These are phyloP conservation scores for Pachliopta kotzebuea DNA, from an alignment of 2,888 invertebrate species.

Conservation along the genomic window DNA sequence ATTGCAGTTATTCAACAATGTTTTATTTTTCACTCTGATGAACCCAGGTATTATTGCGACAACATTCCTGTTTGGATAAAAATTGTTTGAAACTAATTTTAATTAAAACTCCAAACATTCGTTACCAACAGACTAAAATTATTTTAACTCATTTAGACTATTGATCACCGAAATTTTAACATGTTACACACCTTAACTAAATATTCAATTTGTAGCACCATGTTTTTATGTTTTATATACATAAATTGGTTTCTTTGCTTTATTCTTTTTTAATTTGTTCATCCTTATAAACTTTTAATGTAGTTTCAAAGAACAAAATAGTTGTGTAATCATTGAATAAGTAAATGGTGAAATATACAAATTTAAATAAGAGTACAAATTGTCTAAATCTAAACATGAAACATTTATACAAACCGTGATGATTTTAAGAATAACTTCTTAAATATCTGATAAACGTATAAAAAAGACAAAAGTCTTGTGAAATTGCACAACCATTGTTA, in stretches of 20 bases:
- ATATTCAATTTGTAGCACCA: slow-evolving; percentile 13
- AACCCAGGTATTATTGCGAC: not conserved
- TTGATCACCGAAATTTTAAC: not conserved
- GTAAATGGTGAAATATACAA: too few species aligned
- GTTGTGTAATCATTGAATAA: too few species aligned
- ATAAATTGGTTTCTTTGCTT: not conserved
- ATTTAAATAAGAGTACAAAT: not conserved
- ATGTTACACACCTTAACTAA: not conserved
- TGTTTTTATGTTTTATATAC: not conserved
- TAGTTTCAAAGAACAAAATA: not conserved
- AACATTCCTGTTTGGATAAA: slow-evolving; percentile 10
- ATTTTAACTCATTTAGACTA: slow-evolving; percentile 7
- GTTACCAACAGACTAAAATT: slow-evolving; percentile 4
- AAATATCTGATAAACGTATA: slow-evolving; percentile 1
- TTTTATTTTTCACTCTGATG: not conserved
- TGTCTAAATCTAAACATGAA: not conserved
- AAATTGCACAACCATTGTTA: slow-evolving; percentile 17
- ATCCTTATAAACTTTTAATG: not conserved
- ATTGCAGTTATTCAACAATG: slow-evolving; percentile 2
- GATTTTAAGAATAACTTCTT: not conserved
- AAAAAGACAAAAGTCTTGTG: slow-evolving; percentile 5
- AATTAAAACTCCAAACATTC: slow-evolving; percentile 20
- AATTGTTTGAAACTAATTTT: slow-evolving; percentile 11
- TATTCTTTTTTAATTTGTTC: not conserved
- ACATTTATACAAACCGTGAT: not conserved